Evolutionary conservation across 1,140 invertebrate genomes (phyloP).

Genomic region (Drosophila melanogaster): Release_6_plus_ISO1_MT NT_033779.5:7725501-7726000

Average conservation of each 20-base stretch:
- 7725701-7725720: too few relatives aligned
- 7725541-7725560: constrained; percentile 73
- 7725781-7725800: background rate
- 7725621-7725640: constrained; percentile 67
- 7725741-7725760: too few relatives aligned
- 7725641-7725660: constrained; percentile 60
- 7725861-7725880: constrained; percentile 2
- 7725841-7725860: constrained; percentile 10
- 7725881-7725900: constrained; percentile 2
- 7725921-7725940: constrained; percentile 66
- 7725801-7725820: background rate
- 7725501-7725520: background rate
- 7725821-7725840: too few relatives aligned
- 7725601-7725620: constrained; percentile 74
- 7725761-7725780: too few relatives aligned
- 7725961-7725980: constrained; percentile 62
- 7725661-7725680: constrained; percentile 39
- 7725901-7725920: background rate
- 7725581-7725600: constrained; percentile 79
- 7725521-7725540: constrained; percentile 71
- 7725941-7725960: constrained; percentile 62
- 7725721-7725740: too few relatives aligned
- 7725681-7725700: too few relatives aligned
- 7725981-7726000: constrained; percentile 67
- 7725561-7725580: constrained; percentile 79